Base-by-base conservation (phyloP, 2,113 vertebrate species). In the Daubentonia madagascariensis region DNA sequence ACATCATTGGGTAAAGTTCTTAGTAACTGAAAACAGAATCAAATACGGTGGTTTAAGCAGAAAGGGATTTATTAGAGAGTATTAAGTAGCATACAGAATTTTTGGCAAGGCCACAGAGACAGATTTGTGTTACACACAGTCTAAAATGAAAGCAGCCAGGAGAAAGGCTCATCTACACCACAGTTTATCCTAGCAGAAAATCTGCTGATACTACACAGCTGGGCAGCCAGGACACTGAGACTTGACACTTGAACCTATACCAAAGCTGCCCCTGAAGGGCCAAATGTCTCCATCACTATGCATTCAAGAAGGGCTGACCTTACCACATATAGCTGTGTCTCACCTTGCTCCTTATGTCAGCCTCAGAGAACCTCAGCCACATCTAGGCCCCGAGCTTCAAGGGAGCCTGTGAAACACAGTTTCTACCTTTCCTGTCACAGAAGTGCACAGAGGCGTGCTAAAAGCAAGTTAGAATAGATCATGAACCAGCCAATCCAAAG, bases 41-140 rank as follows among this genome's bases (percentile, higher is more conserved):
- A 93, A 95, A 94, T 91, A 85, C 25, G 70, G 9, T 95, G 73
- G 32, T 93, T 84, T 88, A 76, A 85, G 40, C 37, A 95, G 23
- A 83, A 97, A 72, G 37, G 37, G 45, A 92, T 85, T 96, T 94
- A 70, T 91, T 72, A 52, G 30, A 63, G 3, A 81, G 35, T 25
- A 79, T 23, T 57, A 83, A 28, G 18, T 67, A 93, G 11, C 48
- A n/a, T 65, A 50, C 23, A 85, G 25, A 89, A 78, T 92, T 96
- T 63, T 67, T 94, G 73, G 73, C 25, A 89, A 97, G 70, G 65
- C 61, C 48, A 72, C 32, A 13, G 32, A 89, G 32, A 67, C 0
- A 1, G 5, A 89, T 89, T 85, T 91, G 40, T 48, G 68, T 91
- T 67, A 81, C 13, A 54, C 18, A 10, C 43, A 59, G 52, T 67